Evolutionary conservation across 1,140 invertebrate genomes (phyloP).

Genomic region (Venturia canescens): DNA sequence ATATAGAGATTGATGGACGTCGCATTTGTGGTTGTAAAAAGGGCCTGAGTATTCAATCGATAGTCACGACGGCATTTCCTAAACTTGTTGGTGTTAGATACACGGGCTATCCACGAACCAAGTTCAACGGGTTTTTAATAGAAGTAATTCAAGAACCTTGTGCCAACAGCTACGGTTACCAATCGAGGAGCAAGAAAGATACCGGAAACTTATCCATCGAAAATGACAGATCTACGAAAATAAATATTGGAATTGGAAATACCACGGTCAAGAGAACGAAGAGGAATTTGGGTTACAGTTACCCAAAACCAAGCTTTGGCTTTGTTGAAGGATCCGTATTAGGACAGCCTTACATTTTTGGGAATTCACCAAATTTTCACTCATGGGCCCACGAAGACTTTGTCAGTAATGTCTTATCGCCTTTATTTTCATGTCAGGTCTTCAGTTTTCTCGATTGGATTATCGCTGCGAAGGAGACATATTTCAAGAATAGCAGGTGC

Average conservation of each 20-base stretch:
- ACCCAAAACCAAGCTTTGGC: conserved; percentile 57
- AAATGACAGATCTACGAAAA: conserved; percentile 26
- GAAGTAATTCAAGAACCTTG: conserved; percentile 79
- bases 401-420: conserved; percentile 21
- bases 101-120: conserved; percentile 59
- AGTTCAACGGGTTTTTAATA: conserved; percentile 76
- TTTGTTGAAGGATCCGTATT: conserved; percentile 38
- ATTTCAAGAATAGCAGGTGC: conserved; percentile 60
- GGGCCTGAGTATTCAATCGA: conserved; percentile 70
- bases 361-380: background rate
- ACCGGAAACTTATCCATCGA: conserved; percentile 35
- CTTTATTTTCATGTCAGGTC: conserved; percentile 56
- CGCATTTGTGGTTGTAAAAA: conserved; percentile 79
- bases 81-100: conserved; percentile 60
- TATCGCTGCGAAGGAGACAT: conserved; percentile 62
- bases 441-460: conserved; percentile 66
- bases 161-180: conserved; percentile 49
- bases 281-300: conserved; percentile 63
- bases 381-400: conserved; percentile 26
- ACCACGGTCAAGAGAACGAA: conserved; percentile 45
- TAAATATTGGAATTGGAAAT: background rate
- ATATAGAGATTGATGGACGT: conserved; percentile 78
- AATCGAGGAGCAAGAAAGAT: conserved; percentile 57
- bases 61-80: conserved; percentile 49
- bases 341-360: background rate